Conservation (phyloP, 2,113 vertebrate species). For the Centropus unirufus region DNA sequence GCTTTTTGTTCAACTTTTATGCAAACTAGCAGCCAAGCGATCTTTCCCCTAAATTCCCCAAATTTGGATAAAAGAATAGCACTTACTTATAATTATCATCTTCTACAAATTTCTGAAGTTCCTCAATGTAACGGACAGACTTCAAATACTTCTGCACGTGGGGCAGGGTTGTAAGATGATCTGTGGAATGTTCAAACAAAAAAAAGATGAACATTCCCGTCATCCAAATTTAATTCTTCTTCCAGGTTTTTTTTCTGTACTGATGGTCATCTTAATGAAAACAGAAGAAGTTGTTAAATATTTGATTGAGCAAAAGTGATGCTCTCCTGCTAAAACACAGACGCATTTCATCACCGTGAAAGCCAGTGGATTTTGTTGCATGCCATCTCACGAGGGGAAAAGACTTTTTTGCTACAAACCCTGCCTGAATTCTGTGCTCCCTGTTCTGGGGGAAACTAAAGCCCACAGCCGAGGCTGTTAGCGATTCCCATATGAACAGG, state of each 20-base stretch:
- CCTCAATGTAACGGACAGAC: constrained; percentile 94
- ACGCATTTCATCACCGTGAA: not conserved
- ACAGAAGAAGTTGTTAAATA: not conserved
- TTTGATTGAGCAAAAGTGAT: not conserved
- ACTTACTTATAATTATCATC: constrained; percentile 98
- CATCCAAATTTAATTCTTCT: not conserved
- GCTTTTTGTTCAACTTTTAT: not conserved
- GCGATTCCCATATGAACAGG: not conserved
- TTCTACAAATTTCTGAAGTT: constrained; percentile 96
- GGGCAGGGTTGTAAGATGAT: constrained; percentile 87
- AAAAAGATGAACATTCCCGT: not conserved
- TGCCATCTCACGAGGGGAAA: not conserved
- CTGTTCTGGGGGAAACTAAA: not conserved
- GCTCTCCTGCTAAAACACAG: not conserved
- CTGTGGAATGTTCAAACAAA: constrained; percentile 62
- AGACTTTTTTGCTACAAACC: not conserved
- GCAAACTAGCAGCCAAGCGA: not conserved
- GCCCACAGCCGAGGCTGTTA: not conserved
- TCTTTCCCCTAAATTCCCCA: not conserved
- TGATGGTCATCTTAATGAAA: not conserved
- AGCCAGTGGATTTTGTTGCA: not conserved
- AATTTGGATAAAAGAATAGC: not conserved
- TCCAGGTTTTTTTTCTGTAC: not conserved
- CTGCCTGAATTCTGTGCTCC: not conserved
- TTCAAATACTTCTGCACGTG: constrained; percentile 95